A percentile compares a stretch with the other conserved stretches of the same genome.
These are phyloP conservation scores for Cairina moschata DNA, from an alignment of 2,113 vertebrate species.

Conservation along the genomic window DNA sequence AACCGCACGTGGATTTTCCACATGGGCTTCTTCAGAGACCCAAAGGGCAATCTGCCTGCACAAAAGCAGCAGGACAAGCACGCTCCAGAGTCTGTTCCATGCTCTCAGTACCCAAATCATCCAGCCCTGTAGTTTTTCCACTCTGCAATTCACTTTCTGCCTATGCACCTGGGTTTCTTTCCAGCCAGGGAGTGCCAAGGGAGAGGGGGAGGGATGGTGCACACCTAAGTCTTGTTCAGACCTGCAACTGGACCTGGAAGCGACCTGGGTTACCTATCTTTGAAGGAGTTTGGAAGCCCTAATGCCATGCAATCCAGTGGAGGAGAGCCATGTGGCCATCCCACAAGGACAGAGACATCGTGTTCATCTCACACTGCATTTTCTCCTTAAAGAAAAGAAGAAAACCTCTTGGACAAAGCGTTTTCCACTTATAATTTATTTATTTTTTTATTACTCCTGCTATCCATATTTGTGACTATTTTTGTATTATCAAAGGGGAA, in stretches of 20 bases:
- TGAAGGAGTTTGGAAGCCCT: not conserved
- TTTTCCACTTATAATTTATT: not conserved
- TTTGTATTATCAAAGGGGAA: not conserved
- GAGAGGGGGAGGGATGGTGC: not conserved
- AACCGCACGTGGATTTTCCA: not conserved
- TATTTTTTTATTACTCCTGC: not conserved
- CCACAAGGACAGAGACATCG: not conserved
- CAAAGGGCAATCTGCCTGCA: not conserved
- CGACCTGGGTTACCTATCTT: not conserved
- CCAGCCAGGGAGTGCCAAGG: conserved; percentile 23
- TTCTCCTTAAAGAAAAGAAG: not conserved
- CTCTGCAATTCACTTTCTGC: not conserved
- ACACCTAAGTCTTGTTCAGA: conserved; percentile 54
- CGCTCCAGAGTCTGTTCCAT: not conserved
- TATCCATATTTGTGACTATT: not conserved
- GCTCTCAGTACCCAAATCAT: not conserved
- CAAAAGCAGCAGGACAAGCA: not conserved
- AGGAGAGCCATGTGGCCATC: not conserved
- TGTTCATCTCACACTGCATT: not conserved
- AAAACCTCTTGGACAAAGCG: not conserved
- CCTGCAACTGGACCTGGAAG: conserved; percentile 48
- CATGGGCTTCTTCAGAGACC: not conserved
- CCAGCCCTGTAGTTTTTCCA: not conserved
- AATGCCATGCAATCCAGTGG: not conserved
- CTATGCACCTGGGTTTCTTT: conserved; percentile 36